These are phyloP conservation scores for Pocillopora verrucosa DNA, from an alignment of 64 coral and sea anemone species.

Conservation along the genomic window DNA sequence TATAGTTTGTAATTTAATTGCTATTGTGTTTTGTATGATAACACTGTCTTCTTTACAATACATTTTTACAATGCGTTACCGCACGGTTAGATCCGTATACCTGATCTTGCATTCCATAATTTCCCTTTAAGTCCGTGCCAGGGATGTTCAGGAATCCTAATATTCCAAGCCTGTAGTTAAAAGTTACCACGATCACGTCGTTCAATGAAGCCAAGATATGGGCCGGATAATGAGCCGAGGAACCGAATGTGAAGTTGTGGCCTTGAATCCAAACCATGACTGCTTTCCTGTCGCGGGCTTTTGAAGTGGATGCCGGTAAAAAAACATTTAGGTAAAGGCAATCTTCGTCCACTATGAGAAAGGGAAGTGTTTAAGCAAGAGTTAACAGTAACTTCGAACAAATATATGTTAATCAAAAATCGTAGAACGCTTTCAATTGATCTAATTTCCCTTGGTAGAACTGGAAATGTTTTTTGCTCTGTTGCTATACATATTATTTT, in stretches of 20 bases:
- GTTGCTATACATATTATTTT: background rate
- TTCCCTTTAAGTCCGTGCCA: background rate
- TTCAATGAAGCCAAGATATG: slow-evolving; percentile 16
- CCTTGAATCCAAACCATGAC: slow-evolving; percentile 69
- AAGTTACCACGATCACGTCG: slow-evolving; percentile 56
- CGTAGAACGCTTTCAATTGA: background rate
- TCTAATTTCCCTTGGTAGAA: too few species aligned
- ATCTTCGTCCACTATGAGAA: background rate
- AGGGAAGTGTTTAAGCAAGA: background rate
- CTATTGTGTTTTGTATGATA: too few species aligned
- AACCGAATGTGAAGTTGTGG: background rate
- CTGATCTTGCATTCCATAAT: slow-evolving; percentile 12
- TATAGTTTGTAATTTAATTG: too few species aligned
- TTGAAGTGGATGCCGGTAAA: background rate
- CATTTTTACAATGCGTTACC: too few species aligned
- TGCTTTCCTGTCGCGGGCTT: background rate
- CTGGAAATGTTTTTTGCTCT: too few species aligned
- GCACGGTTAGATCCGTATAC: background rate
- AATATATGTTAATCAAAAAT: background rate
- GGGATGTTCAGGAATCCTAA: background rate
- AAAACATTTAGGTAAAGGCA: slow-evolving; percentile 6
- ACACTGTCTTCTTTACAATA: too few species aligned
- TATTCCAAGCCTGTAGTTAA: slow-evolving; percentile 56
- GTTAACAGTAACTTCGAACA: background rate
- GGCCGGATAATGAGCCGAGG: slow-evolving; percentile 8